Evolutionary conservation across 2,888 invertebrate species (phyloP), one percentile per base, ranked within the genome.

Genomic region (Eristalis intricaria): DNA sequence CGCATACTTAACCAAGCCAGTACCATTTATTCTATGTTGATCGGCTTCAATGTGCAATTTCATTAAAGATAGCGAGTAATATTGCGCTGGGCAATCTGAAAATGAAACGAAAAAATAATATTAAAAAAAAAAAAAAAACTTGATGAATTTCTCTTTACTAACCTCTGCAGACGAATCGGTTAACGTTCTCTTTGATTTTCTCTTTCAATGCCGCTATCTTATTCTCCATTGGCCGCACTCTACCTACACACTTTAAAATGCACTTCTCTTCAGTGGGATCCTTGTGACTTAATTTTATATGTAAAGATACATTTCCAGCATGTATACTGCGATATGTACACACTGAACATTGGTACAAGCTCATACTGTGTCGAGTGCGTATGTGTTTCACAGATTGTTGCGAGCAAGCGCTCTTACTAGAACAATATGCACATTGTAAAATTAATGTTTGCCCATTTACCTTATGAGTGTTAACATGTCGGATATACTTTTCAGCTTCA

Each of bases 381-480:
- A 87, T 56, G 69, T 87, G 87, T 0, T 8, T 22, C 4, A 87
- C 76, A 4, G 76, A 40, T 26, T 60, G 78, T n/a, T 75, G 23
- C 10, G 43, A 35, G 4, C 8, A 35, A 1, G 78, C 19, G 56
- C 15, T 60, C 23, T 60, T 75, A 3, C 63, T 56, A 0, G 29
- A 5, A 10, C 87, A 87, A 40, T 87, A 87, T 7, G 87, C 71
- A 50, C 87, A 84, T 11, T n/a, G 29, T 50, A 63, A 29, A 38
- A 50, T 19, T 4, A 26, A 2, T n/a, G 64, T 22, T 32, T 40
- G 1, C 0, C 4, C 13, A 32, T 43, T 11, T 1, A 13, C 13
- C 11, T 65, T 2, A 23, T 35, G 26, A 74, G 86, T 7, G 11
- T 8, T 0, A 13, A 89, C 76, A 86, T 90, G 90, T 1, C 83